Conservation (phyloP, 2,113 vertebrate genomes). For the Dipodomys merriami region DNA sequence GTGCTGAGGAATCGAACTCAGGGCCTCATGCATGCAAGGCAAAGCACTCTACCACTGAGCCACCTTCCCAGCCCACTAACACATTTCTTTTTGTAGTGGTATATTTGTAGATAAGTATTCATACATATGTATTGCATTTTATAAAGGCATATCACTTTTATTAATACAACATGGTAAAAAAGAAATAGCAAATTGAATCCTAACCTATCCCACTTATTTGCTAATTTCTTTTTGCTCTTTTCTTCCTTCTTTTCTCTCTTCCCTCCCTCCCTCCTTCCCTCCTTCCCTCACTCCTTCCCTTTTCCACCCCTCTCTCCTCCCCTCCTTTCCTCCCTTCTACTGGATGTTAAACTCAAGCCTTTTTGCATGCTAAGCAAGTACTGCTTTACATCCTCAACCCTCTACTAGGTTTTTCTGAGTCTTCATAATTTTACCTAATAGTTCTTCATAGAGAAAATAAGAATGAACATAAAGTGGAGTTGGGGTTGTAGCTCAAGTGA, state of each 20-base stretch:
- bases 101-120: neutral
- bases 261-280: no score
- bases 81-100: constrained; percentile 5
- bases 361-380: neutral
- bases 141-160: constrained; percentile 30
- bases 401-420: neutral
- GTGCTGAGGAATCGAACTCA: no score
- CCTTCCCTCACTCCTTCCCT: no score
- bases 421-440: constrained; percentile 12
- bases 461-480: constrained; percentile 1
- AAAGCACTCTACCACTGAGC: no score
- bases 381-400: neutral
- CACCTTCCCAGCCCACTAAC: no score
- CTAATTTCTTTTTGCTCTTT: neutral
- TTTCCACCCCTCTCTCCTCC: neutral
- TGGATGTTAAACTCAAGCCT: neutral
- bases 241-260: neutral
- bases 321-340: neutral
- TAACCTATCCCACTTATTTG: neutral
- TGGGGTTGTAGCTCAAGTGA: no score
- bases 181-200: neutral
- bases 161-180: constrained; percentile 12
- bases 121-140: neutral
- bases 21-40: no score
- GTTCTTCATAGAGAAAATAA: neutral